These are phyloP conservation scores for Netelia melanura DNA, from an alignment of 2,888 invertebrate genomes.

Conservation along the genomic window DNA sequence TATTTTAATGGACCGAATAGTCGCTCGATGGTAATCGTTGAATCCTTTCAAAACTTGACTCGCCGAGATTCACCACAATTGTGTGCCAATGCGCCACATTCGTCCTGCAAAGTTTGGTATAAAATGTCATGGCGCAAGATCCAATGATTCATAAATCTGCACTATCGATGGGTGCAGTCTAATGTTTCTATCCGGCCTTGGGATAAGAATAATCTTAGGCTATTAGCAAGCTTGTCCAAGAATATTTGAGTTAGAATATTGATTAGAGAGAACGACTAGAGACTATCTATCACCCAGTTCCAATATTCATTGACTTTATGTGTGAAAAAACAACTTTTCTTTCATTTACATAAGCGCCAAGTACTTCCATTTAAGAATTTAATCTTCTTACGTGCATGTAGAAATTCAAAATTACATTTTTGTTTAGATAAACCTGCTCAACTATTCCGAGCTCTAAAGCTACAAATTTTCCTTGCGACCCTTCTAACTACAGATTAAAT, in stretches of 20 bases:
- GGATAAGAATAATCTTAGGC: neutral
- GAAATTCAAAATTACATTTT: neutral
- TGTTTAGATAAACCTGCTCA: slow-evolving; percentile 19
- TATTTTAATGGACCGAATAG: too few species aligned
- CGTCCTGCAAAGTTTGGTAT: neutral
- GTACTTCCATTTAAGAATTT: too few species aligned
- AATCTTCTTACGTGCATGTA: neutral
- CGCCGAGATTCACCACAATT: neutral
- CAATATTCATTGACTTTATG: neutral
- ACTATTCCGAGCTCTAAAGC: neutral
- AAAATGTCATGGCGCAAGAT: neutral
- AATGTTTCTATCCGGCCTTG: neutral
- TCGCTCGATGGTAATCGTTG: too few species aligned
- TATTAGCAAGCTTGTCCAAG: neutral
- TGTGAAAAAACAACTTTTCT: too few species aligned
- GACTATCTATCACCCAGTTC: neutral
- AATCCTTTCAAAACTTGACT: neutral
- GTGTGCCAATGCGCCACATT: neutral
- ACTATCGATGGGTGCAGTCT: neutral
- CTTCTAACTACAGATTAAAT: slow-evolving; percentile 64
- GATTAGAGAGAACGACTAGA: neutral
- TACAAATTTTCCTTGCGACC: slow-evolving; percentile 51
- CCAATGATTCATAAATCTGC: neutral
- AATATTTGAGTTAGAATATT: neutral
- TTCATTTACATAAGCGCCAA: too few species aligned